phyloP scores from a whole-genome alignment of 2,888 invertebrate genomes.

The Drosophila ustulata region DNA sequence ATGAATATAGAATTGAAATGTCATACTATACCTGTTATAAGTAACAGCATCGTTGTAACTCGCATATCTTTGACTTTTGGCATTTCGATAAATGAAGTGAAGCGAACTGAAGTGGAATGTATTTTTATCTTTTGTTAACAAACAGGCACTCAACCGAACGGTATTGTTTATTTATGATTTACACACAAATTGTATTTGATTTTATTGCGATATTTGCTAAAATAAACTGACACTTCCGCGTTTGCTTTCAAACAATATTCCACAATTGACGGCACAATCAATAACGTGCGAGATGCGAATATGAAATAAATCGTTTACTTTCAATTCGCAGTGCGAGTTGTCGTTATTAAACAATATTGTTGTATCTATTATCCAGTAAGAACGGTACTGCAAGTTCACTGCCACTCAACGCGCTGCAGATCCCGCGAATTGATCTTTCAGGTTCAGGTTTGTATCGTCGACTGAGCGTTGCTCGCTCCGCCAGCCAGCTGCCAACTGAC shows the following conservation, averaged over 20 bases:
- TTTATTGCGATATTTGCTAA: slow-evolving; percentile 35
- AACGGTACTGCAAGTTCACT: slow-evolving; percentile 41
- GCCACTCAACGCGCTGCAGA: slow-evolving; percentile 40
- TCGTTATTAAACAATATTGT: background rate
- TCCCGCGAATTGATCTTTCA: slow-evolving; percentile 66
- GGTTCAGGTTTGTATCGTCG: slow-evolving; percentile 68
- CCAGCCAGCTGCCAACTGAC: slow-evolving; percentile 3
- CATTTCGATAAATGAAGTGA: slow-evolving; percentile 31
- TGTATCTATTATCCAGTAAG: slow-evolving; percentile 18
- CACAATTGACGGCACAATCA: slow-evolving; percentile 56
- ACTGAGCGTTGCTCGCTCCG: slow-evolving; percentile 63
- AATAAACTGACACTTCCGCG: slow-evolving; percentile 51
- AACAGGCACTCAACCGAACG: background rate
- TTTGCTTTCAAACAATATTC: slow-evolving; percentile 52
- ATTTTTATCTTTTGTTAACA: slow-evolving; percentile 3
- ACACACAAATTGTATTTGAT: slow-evolving; percentile 45
- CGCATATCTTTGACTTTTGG: slow-evolving; percentile 3
- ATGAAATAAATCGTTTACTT: slow-evolving; percentile 36
- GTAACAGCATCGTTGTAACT: slow-evolving; percentile 51
- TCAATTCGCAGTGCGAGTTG: slow-evolving; percentile 31
- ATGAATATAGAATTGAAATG: background rate
- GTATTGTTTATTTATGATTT: slow-evolving; percentile 35
- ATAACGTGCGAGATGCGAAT: slow-evolving; percentile 28
- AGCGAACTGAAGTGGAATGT: slow-evolving; percentile 6
- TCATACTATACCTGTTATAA: slow-evolving; percentile 68